A percentile compares a stretch with the other conserved stretches of the same genome.
These are phyloP conservation scores for Enteromius trimaculatus DNA, from an alignment of 2,797 vertebrate species.

Conservation along the genomic window DNA sequence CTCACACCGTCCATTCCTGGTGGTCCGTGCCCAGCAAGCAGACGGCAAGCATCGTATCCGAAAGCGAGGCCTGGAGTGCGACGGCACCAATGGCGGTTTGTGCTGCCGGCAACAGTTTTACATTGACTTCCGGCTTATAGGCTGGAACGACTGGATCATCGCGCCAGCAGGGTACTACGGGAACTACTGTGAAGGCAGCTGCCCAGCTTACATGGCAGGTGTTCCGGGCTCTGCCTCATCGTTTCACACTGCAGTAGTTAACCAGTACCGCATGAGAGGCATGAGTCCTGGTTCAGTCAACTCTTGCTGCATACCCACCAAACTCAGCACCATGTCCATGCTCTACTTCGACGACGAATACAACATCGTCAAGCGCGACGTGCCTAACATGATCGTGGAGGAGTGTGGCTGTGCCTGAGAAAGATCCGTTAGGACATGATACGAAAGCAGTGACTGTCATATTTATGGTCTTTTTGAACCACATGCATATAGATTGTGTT, in stretches of 20 bases:
- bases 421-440: constrained; percentile 52
- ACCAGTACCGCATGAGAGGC: constrained; percentile 98
- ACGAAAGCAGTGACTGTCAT: constrained; percentile 66
- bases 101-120: constrained; percentile 99
- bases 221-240: constrained; percentile 95
- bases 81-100: constrained; percentile 88
- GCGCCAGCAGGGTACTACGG: constrained; percentile 97
- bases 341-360: constrained; percentile 98
- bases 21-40: constrained; percentile 88
- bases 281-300: constrained; percentile 94
- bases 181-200: constrained; percentile 99
- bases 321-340: constrained; percentile 99
- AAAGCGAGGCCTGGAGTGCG: constrained; percentile 96
- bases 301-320: constrained; percentile 99
- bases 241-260: constrained; percentile 97
- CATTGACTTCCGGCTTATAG: constrained; percentile 97
- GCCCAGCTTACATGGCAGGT: constrained; percentile 95
- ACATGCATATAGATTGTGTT: constrained; percentile 73
- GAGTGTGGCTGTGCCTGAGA: constrained; percentile 97
- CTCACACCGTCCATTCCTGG: constrained; percentile 94
- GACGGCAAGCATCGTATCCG: constrained; percentile 95
- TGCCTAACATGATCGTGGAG: constrained; percentile 99
- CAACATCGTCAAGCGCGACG: constrained; percentile 98
- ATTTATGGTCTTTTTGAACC: constrained; percentile 70
- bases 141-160: constrained; percentile 99